These are phyloP conservation scores for Anarhynchus alexandrinus DNA, from an alignment of 2,113 vertebrate genomes.

Conservation along the genomic window DNA sequence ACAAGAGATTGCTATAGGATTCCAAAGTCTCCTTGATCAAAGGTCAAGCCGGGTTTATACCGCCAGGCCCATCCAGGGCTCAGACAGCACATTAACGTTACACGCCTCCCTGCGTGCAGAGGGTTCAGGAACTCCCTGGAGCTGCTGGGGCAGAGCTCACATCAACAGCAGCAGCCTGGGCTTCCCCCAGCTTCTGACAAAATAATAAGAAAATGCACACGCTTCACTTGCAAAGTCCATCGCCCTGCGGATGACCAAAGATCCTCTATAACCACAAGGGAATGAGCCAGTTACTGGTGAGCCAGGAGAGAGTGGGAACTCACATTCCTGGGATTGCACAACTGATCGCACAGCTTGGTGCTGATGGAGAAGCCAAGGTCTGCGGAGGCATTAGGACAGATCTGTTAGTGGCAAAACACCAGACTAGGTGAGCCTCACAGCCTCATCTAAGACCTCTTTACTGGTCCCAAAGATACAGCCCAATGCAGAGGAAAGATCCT, in stretches of 20 bases:
- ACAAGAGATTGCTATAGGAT: neutral
- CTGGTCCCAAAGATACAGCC: neutral
- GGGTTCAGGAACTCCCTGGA: neutral
- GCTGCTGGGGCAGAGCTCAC: neutral
- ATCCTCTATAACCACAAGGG: neutral
- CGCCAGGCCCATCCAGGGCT: neutral
- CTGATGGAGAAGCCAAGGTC: neutral
- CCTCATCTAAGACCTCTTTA: neutral
- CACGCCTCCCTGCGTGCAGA: neutral
- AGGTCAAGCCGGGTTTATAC: neutral
- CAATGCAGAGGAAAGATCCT: neutral
- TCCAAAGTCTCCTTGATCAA: slow-evolving; percentile 15
- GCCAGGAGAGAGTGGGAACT: neutral
- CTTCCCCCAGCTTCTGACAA: neutral
- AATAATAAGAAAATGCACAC: accelerated
- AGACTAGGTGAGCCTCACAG: neutral
- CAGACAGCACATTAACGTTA: neutral
- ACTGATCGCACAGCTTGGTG: too few species aligned
- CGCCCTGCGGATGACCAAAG: neutral
- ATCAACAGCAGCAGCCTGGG: neutral
- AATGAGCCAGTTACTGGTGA: neutral
- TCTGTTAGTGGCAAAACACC: neutral
- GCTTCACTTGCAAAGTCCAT: neutral
- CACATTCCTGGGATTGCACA: neutral
- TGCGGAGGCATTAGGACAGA: neutral